Conservation (phyloP, 2,888 invertebrate species). For the Asteroscopus sphinx region DNA sequence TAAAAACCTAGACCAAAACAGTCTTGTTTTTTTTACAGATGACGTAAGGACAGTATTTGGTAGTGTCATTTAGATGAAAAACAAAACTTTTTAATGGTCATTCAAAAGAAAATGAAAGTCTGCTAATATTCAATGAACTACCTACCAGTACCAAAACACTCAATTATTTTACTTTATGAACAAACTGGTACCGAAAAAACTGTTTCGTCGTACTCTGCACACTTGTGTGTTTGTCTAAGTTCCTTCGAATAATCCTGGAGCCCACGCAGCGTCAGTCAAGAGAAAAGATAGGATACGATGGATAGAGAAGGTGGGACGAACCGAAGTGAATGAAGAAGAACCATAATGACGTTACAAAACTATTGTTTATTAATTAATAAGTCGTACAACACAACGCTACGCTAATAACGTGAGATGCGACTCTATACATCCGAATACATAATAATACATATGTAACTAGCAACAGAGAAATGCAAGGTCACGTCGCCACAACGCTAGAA, state of each 20-base stretch:
- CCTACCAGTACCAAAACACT: too few species aligned
- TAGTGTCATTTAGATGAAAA: too few species aligned
- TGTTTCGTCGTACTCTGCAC: not conserved
- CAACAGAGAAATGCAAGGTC: slow-evolving; percentile 76
- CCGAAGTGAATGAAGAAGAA: slow-evolving; percentile 76
- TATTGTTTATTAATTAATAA: slow-evolving; percentile 87
- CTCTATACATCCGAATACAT: slow-evolving; percentile 76
- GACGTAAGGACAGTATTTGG: too few species aligned
- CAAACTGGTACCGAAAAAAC: too few species aligned
- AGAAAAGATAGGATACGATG: slow-evolving; percentile 67
- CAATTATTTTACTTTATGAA: too few species aligned
- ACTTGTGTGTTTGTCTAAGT: not conserved
- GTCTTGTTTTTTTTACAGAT: too few species aligned
- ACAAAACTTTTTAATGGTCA: too few species aligned
- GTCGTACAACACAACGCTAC: slow-evolving; percentile 85
- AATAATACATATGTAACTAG: slow-evolving; percentile 67
- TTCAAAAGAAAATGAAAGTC: too few species aligned
- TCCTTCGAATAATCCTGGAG: slow-evolving; percentile 26
- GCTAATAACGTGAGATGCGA: slow-evolving; percentile 75
- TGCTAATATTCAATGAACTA: too few species aligned
- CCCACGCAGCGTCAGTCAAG: slow-evolving; percentile 42
- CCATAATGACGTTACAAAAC: slow-evolving; percentile 83
- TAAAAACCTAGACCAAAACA: too few species aligned
- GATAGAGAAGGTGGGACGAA: slow-evolving; percentile 76
- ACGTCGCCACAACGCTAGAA: slow-evolving; percentile 67